phyloP scores from a whole-genome alignment of 2,888 invertebrate species.

The Abscondita cerata region DNA sequence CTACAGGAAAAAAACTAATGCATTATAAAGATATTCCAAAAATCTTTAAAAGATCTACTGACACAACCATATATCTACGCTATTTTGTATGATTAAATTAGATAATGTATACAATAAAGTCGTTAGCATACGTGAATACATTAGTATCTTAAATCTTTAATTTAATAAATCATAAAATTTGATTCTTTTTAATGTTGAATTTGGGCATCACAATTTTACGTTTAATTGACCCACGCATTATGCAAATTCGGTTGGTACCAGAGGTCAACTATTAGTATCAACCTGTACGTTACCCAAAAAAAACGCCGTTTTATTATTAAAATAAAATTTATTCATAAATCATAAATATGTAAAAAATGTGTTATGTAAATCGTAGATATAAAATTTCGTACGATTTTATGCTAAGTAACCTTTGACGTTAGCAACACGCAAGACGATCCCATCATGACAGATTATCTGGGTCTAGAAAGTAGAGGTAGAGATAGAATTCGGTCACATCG shows the following conservation, averaged over 20 bases:
- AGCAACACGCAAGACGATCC: conserved; percentile 41
- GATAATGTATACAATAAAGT: no score
- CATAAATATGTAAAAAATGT: conserved; percentile 16
- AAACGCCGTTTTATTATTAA: conserved; percentile 12
- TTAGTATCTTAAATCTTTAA: no score
- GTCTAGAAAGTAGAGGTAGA: conserved; percentile 44
- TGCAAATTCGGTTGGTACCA: conserved; percentile 20
- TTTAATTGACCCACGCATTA: conserved; percentile 21
- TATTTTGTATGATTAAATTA: no score
- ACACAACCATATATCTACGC: no score
- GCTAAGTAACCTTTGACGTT: conserved; percentile 40
- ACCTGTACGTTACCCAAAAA: conserved; percentile 21
- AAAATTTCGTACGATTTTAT: conserved; percentile 3
- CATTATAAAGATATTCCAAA: no score
- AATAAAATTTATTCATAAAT: conserved; percentile 18
- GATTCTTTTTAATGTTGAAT: no score
- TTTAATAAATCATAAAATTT: no score
- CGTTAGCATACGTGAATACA: no score
- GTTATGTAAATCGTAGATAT: no score
- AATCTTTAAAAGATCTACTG: no score
- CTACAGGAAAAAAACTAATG: no score
- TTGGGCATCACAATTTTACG: background rate
- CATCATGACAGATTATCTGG: conserved; percentile 39
- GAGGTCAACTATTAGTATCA: conserved; percentile 25
- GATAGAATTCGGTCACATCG: conserved; percentile 42